phyloP scores from a whole-genome alignment of 92 coral and sea anemone genomes.

The Muricea muricata region DNA sequence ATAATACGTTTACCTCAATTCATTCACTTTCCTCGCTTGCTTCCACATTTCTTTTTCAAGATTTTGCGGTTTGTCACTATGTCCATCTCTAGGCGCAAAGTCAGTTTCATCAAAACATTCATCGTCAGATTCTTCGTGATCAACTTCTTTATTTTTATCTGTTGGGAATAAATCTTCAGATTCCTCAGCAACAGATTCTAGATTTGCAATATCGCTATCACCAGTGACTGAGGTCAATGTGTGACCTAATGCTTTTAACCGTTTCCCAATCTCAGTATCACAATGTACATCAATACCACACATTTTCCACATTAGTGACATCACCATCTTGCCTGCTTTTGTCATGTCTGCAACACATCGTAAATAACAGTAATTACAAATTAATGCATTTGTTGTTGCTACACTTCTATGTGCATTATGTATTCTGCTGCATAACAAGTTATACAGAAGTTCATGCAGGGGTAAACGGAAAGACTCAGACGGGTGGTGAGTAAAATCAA shows the following conservation, averaged over 20 bases:
- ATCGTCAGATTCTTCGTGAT: conserved; percentile 32
- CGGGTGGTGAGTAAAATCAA: too few relatives aligned
- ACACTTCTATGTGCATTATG: too few relatives aligned
- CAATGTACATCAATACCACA: conserved; percentile 91
- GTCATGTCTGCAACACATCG: conserved; percentile 60
- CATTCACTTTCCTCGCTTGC: conserved; percentile 93
- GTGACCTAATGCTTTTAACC: conserved; percentile 84
- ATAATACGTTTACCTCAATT: conserved; percentile 70
- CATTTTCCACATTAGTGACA: conserved; percentile 98
- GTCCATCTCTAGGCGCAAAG: conserved; percentile 59
- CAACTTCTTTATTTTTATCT: conserved; percentile 68
- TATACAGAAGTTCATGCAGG: too few relatives aligned
- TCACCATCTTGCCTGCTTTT: conserved; percentile 96
- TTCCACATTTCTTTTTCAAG: conserved; percentile 98
- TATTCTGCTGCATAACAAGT: too few relatives aligned
- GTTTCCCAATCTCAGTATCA: conserved; percentile 94
- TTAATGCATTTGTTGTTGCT: too few relatives aligned
- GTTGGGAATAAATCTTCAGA: not conserved
- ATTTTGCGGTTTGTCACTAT: conserved; percentile 64
- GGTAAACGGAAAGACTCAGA: too few relatives aligned
- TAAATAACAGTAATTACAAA: not conserved
- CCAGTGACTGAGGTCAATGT: conserved; percentile 94
- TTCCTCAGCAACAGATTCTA: conserved; percentile 93
- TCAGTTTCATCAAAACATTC: conserved; percentile 48
- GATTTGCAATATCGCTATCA: conserved; percentile 91